Percentiles rank a stretch among this genome's conserved stretches.
Evolutionary conservation across 1,140 invertebrate genomes (phyloP).

Genomic region (Protaetia brevitarsis): DNA sequence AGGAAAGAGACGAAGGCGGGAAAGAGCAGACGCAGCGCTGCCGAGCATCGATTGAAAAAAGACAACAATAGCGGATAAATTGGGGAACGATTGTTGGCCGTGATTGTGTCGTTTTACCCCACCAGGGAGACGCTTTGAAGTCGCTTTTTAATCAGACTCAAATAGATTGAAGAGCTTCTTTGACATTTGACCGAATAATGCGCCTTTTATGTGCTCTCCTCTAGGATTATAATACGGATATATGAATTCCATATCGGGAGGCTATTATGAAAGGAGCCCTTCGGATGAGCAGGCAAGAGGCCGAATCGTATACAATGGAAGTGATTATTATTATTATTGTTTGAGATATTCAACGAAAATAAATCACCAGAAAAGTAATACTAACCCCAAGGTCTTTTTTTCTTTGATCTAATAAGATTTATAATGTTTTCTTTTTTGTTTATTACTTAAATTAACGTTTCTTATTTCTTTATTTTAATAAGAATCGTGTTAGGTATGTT

Average conservation of each 20-base stretch:
- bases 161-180: conserved; percentile 45
- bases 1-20: neutral
- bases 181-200: conserved; percentile 49
- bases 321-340: conserved; percentile 2
- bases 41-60: conserved; percentile 46
- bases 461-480: too few relatives aligned
- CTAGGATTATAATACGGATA: conserved; percentile 16
- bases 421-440: too few relatives aligned
- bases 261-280: conserved; percentile 6
- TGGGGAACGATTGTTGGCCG: conserved; percentile 46
- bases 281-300: conserved; percentile 1
- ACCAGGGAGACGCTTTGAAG: conserved; percentile 40
- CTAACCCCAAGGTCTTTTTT: neutral
- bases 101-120: conserved; percentile 47
- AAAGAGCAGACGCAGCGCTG: conserved; percentile 8
- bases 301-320: neutral
- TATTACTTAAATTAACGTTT: too few relatives aligned
- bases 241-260: conserved; percentile 14
- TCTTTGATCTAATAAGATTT: too few relatives aligned
- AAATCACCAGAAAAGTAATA: neutral
- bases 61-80: conserved; percentile 47
- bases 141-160: conserved; percentile 48
- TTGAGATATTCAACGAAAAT: neutral
- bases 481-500: too few relatives aligned
- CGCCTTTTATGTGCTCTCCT: conserved; percentile 39